Percentiles rank a stretch among this genome's conserved stretches.
Evolutionary conservation across 2,888 invertebrate genomes (phyloP).

Genomic region (Phortica magna): DNA sequence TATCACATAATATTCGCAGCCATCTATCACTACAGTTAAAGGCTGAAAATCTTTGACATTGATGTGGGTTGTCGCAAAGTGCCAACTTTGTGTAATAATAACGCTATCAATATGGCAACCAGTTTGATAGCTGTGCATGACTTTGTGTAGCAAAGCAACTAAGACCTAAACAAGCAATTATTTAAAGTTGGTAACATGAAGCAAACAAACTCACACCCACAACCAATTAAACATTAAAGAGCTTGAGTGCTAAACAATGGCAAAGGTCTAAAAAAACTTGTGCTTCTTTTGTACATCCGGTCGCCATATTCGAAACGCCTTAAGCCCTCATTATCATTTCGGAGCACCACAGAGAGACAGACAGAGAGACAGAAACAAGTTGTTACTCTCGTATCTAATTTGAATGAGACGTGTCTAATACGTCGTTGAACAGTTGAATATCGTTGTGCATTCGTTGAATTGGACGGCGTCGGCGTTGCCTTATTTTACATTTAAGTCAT

Average conservation of each 20-base stretch:
- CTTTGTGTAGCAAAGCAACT: no score
- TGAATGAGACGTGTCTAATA: conserved; percentile 28
- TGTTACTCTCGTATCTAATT: not conserved
- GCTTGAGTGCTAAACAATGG: not conserved
- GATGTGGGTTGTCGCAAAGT: no score
- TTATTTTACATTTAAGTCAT: conserved; percentile 38
- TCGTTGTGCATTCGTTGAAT: not conserved
- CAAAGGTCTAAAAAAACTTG: not conserved
- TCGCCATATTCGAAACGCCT: not conserved
- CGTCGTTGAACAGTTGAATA: not conserved
- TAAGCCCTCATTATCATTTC: not conserved
- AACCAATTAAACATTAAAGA: not conserved
- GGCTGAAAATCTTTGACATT: no score
- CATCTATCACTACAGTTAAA: no score
- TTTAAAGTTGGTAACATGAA: not conserved
- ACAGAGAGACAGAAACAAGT: no score
- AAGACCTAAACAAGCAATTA: not conserved
- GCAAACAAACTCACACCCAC: not conserved
- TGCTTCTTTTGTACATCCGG: not conserved
- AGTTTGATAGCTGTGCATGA: no score
- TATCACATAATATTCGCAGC: no score
- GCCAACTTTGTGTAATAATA: no score
- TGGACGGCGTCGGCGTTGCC: not conserved
- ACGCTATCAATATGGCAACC: no score
- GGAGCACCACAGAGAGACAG: not conserved